These are phyloP conservation scores for Muscicapa striata DNA, from an alignment of 2,797 vertebrate species.

Conservation along the genomic window DNA sequence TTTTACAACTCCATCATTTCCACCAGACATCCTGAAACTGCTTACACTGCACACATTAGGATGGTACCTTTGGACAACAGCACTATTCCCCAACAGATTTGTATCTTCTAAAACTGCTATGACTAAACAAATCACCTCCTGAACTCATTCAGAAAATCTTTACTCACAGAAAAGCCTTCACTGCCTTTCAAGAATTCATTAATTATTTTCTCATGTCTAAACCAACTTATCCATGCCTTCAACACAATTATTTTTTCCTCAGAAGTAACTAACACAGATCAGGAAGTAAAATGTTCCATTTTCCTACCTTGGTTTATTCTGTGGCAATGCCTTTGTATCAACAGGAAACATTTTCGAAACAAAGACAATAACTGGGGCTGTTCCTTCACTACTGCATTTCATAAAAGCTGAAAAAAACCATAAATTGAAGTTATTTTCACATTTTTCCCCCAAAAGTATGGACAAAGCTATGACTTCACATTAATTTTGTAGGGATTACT, in stretches of 20 bases:
- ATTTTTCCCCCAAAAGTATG: background rate
- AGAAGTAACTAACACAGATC: background rate
- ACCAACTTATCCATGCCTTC: background rate
- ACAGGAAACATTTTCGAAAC: constrained; percentile 98
- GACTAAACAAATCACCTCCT: background rate
- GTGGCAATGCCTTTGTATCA: constrained; percentile 86
- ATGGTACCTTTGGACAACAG: background rate
- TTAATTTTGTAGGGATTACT: background rate
- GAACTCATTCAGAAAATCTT: background rate
- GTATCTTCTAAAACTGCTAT: background rate
- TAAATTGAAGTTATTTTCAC: background rate
- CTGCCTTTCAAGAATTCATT: background rate
- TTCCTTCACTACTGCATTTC: constrained; percentile 85
- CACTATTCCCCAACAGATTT: background rate
- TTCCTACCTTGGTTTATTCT: constrained; percentile 90
- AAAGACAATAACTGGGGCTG: constrained; percentile 89
- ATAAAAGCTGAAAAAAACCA: constrained; percentile 84
- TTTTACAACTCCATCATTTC: background rate
- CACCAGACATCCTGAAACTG: background rate
- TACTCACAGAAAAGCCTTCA: background rate
- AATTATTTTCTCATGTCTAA: background rate
- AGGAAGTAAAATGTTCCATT: background rate
- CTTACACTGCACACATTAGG: background rate
- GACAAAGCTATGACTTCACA: background rate
- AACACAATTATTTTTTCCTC: background rate